A percentile compares a stretch with the other conserved stretches of the same genome.
Conservation (phyloP, 2,888 invertebrate species). For the Eulithis testata region DNA sequence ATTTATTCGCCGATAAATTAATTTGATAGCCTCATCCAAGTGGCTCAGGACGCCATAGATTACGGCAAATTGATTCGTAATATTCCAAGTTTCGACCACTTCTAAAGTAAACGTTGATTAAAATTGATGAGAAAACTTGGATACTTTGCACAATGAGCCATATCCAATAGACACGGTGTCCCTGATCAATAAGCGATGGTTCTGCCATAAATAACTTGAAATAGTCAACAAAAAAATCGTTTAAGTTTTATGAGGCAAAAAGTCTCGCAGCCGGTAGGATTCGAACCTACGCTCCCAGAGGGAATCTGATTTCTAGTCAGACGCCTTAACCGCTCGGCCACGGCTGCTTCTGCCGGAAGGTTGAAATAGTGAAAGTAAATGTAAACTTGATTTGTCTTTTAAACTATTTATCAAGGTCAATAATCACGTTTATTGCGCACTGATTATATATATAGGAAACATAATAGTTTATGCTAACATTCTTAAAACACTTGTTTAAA, state of each 20-base stretch:
- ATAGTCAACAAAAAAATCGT: slow-evolving; percentile 12
- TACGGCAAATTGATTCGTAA: slow-evolving; percentile 45
- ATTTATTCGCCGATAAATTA: slow-evolving; percentile 40
- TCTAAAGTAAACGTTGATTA: slow-evolving; percentile 51
- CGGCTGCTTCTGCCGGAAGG: slow-evolving; percentile 81
- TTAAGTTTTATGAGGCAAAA: slow-evolving; percentile 39
- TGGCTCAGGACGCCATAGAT: slow-evolving; percentile 41
- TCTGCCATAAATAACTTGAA: slow-evolving; percentile 20
- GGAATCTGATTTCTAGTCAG: slow-evolving; percentile 95
- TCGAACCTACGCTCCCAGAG: slow-evolving; percentile 96
- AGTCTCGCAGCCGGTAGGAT: slow-evolving; percentile 91
- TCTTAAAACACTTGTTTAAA: too few relatives aligned
- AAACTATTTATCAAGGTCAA: too few relatives aligned
- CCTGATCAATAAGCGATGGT: slow-evolving; percentile 28
- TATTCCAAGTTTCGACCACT: slow-evolving; percentile 40
- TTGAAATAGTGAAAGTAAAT: not conserved
- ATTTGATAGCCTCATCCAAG: slow-evolving; percentile 39
- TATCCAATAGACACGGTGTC: slow-evolving; percentile 36
- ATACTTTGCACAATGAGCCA: slow-evolving; percentile 39
- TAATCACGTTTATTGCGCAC: too few relatives aligned
- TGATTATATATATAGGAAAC: too few relatives aligned
- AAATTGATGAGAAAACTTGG: slow-evolving; percentile 58
- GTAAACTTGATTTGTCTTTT: not conserved
- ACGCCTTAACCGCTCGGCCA: slow-evolving; percentile 95
- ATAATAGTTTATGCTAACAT: too few relatives aligned